Base-by-base conservation (phyloP, 2,888 invertebrate genomes). In the Leptopterna dolabrata region DNA sequence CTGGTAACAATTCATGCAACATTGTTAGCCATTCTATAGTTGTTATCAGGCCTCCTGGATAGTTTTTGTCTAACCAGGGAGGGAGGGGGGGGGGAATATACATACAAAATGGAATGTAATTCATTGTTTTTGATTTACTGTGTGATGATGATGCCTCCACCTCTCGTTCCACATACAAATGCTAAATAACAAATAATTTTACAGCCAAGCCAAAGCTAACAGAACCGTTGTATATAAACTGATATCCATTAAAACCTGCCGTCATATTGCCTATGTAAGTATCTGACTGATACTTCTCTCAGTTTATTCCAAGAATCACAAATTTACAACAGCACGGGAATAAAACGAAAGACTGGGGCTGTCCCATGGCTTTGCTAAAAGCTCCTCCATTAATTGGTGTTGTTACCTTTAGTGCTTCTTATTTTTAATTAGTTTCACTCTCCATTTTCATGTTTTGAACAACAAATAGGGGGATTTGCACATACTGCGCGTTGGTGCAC, bases 371-470 rank as follows among this genome's bases (percentile, higher is more conserved):
- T 63, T 63, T 63, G 19, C 19, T 63, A 27, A 63, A 63, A 63
- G 63, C 19, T 63, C 27, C 63, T 63, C 63, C 63, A 63, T 63
- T 63, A 63, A 63, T 63, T 63, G 63, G 63, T 63, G 63, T 63
- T 63, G 63, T n/a, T 63, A 63, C 63, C 63, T 63, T 63, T 63
- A 63, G 63, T 63, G 63, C 63, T 63, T 24, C 63, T 63, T 63
- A 63, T 63, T 19, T 36, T 63, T 63, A 63, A 63, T 24, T 63
- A 63, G 63, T 63, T 63, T 63, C 63, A 63, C 63, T 24, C 63
- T 63, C 63, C 63, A 63, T 63, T 63, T 63, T 63, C 7, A 63
- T 63, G 63, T 19, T 63, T 27, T 63, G 63, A 63, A 63, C 24
- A 24, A 63, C 63, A 27, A 63, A 63, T 63, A 27, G 27, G 63